A percentile compares a stretch with the other conserved stretches of the same genome.
Evolutionary conservation across 2,888 invertebrate genomes (phyloP).

Genomic region (Dasysyrphus tricinctus): DNA sequence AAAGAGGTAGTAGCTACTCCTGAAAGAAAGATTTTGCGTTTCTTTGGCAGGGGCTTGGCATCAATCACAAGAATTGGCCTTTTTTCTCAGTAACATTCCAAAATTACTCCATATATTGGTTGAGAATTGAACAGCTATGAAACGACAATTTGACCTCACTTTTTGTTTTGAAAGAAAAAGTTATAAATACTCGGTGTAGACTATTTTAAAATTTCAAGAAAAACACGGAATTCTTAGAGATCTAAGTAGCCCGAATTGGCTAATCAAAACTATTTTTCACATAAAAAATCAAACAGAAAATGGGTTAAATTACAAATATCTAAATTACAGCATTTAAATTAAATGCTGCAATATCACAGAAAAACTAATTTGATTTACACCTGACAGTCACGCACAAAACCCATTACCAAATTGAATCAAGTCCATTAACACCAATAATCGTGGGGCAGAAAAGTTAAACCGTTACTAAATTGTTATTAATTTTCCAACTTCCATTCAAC

Average conservation of each 20-base stretch:
- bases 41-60: too few relatives aligned
- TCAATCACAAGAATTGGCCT: too few relatives aligned
- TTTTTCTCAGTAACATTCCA: too few relatives aligned
- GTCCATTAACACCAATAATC: slow-evolving; percentile 38
- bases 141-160: too few relatives aligned
- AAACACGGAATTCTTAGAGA: too few relatives aligned
- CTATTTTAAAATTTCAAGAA: too few relatives aligned
- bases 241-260: too few relatives aligned
- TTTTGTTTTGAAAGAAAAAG: not conserved
- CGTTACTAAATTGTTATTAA: slow-evolving; percentile 42
- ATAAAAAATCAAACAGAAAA: not conserved
- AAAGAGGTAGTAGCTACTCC: too few relatives aligned
- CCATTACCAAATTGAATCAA: slow-evolving; percentile 39
- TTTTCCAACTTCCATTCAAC: slow-evolving; percentile 1
- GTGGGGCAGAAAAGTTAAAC: slow-evolving; percentile 36
- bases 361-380: slow-evolving; percentile 7
- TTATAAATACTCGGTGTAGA: not conserved
- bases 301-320: not conserved
- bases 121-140: too few relatives aligned
- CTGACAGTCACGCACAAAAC: slow-evolving; percentile 2
- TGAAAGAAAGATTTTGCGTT: too few relatives aligned
- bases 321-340: not conserved
- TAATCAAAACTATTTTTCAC: not conserved
- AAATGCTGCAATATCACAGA: not conserved
- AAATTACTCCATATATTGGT: too few relatives aligned